A percentile compares a stretch with the other conserved stretches of the same genome.
Evolutionary conservation across 2,888 invertebrate genomes (phyloP).

Genomic region (Camponotus fellah): DNA sequence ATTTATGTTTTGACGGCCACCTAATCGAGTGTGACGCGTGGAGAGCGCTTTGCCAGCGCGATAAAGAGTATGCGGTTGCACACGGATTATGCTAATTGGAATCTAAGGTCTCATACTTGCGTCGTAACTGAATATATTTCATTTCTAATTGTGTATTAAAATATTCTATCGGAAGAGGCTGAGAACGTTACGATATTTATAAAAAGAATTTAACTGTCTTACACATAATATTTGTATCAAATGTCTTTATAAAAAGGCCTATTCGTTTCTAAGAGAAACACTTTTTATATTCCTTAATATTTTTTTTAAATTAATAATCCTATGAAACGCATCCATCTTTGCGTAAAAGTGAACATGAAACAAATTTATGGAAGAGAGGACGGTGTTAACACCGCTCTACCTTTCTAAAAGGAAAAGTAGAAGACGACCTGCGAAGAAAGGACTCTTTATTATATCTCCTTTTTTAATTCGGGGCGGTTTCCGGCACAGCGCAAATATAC

Average conservation of each 20-base stretch:
- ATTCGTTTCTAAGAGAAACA: too few relatives aligned
- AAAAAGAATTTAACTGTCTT: neutral
- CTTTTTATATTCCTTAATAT: slow-evolving; percentile 9
- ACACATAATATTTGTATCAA: neutral
- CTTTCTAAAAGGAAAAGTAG: slow-evolving; percentile 45
- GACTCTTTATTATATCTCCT: slow-evolving; percentile 63
- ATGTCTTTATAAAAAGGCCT: neutral
- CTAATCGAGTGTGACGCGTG: slow-evolving; percentile 46
- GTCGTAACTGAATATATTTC: slow-evolving; percentile 30
- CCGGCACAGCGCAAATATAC: slow-evolving; percentile 59
- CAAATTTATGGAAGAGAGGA: slow-evolving; percentile 41
- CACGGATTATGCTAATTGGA: slow-evolving; percentile 49
- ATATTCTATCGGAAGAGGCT: neutral
- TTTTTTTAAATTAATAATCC: slow-evolving; percentile 16
- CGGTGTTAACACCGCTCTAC: slow-evolving; percentile 35
- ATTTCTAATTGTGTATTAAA: slow-evolving; percentile 37
- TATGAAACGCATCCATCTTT: slow-evolving; percentile 39
- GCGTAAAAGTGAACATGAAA: slow-evolving; percentile 27
- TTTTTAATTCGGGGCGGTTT: slow-evolving; percentile 68
- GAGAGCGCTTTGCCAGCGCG: slow-evolving; percentile 32
- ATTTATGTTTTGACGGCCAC: slow-evolving; percentile 28
- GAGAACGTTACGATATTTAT: neutral
- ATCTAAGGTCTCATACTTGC: slow-evolving; percentile 43
- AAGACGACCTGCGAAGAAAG: slow-evolving; percentile 57
- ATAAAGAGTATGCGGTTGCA: slow-evolving; percentile 46